phyloP scores from a whole-genome alignment of 2,888 invertebrate genomes.

The Argyra leucocephala region DNA sequence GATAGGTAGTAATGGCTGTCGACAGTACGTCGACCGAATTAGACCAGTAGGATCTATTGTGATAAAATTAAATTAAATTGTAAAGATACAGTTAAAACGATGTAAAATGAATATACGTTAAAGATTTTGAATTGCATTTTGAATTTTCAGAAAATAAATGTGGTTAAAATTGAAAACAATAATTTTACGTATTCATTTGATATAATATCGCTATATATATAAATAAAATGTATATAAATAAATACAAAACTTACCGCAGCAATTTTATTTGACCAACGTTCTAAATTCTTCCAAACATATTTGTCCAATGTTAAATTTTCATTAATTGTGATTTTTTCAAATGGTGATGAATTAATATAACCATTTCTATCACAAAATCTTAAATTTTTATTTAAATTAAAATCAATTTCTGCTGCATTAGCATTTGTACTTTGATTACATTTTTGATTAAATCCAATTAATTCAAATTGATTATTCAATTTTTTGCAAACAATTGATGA shows the following conservation, averaged over 20 bases:
- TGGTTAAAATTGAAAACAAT: too few relatives aligned
- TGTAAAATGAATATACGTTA: too few relatives aligned
- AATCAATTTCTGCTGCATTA: slow-evolving; percentile 30
- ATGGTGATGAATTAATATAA: slow-evolving; percentile 45
- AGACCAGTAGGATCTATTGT: too few relatives aligned
- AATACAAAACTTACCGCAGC: slow-evolving; percentile 49
- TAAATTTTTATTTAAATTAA: slow-evolving; percentile 33
- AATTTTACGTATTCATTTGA: too few relatives aligned
- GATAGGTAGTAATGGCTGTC: too few relatives aligned
- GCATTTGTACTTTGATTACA: slow-evolving; percentile 29
- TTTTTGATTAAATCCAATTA: too few relatives aligned
- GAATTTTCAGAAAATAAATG: neutral
- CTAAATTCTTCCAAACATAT: slow-evolving; percentile 52
- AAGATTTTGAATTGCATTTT: neutral
- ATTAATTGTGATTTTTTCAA: slow-evolving; percentile 43
- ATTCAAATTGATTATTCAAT: too few relatives aligned
- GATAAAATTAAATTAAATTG: too few relatives aligned
- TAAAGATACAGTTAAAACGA: too few relatives aligned
- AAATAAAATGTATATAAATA: slow-evolving; percentile 14
- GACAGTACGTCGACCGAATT: too few relatives aligned
- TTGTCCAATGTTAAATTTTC: slow-evolving; percentile 51
- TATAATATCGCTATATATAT: too few relatives aligned
- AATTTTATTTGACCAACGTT: slow-evolving; percentile 55
- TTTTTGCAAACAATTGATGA: neutral
- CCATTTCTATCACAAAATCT: slow-evolving; percentile 35